Base-by-base conservation (phyloP, 2,888 invertebrate genomes). In the Cataglyphis rosenhaueri region DNA sequence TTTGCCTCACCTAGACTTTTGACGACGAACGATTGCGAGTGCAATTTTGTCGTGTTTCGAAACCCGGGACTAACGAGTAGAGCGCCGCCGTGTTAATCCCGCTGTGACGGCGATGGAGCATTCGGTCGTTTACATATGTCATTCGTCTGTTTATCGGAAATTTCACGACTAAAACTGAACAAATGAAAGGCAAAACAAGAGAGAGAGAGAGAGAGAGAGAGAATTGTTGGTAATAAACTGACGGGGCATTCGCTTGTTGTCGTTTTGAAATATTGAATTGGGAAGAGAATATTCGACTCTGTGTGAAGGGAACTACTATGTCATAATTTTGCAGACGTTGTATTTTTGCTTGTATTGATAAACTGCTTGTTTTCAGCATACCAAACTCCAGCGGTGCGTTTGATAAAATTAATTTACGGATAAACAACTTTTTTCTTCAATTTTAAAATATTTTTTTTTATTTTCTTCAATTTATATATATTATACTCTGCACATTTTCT, bases 51-150 rank as follows among this genome's bases (percentile, higher is more conserved):
- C 25, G 52, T 64, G 75, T 64, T 64, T 75, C 25, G 64, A 64
- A 75, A 75, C 52, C 61, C 41, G 29, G 41, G 61, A n/a, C 41
- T 52, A 75, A 75, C 75, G 75, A 64, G 64, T 75, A 70, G 52
- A 52, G 35, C 10, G 52, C 44, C 21, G 75, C 35, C 35, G 75
- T 75, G 75, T 75, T 75, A 75, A 75, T 75, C 35, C 64, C 52
- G 25, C 48, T 48, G 25, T 75, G 64, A 48, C 64, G 64, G 64
- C 64, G 35, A 29, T 35, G 21, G 35, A 29, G 66, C 29, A 48
- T 66, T 66, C 75, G 52, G 48, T 75, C 75, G 75, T 75, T 75
- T 75, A 75, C 75, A 75, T 75, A 35, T 44, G 48, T 52, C 64
- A 64, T 75, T 75, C 48, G 35, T 75, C 64, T 75, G 64, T 75